Percentiles rank a stretch among this genome's conserved stretches.
Conservation (phyloP, 2,888 invertebrate genomes). For the Ypsolopha sequella region DNA sequence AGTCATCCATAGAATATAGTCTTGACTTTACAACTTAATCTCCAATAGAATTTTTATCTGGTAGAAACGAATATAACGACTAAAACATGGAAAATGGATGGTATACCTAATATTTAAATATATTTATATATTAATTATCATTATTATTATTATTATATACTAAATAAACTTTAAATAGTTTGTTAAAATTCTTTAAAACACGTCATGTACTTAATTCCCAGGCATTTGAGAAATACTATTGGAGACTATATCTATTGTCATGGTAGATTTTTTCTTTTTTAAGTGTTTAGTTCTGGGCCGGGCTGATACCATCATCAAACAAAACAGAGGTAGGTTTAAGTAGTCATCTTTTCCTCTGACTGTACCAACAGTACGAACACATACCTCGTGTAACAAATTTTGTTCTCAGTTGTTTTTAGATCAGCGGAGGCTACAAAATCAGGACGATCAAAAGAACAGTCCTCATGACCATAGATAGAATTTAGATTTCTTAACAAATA, state of each 20-base stretch:
- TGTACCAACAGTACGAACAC: not conserved
- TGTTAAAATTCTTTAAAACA: not conserved
- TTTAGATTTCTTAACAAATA: slow-evolving; percentile 23
- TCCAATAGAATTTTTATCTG: slow-evolving; percentile 2
- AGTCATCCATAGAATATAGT: not conserved
- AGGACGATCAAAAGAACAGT: slow-evolving; percentile 55
- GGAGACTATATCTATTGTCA: slow-evolving; percentile 67
- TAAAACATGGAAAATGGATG: not conserved
- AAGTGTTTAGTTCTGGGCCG: slow-evolving; percentile 55
- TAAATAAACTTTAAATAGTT: not conserved
- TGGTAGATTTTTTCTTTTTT: slow-evolving; percentile 70
- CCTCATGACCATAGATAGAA: slow-evolving; percentile 60
- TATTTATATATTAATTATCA: too few species aligned
- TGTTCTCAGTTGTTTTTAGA: slow-evolving; percentile 14
- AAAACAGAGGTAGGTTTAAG: slow-evolving; percentile 56
- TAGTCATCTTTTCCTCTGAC: not conserved
- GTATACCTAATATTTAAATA: too few species aligned
- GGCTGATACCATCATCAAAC: slow-evolving; percentile 57
- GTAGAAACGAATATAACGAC: not conserved
- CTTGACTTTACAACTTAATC: not conserved
- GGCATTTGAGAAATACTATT: slow-evolving; percentile 47
- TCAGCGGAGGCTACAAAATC: slow-evolving; percentile 51
- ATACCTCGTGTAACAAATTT: slow-evolving; percentile 40
- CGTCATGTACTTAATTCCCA: not conserved
- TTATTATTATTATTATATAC: too few species aligned